Evolutionary conservation across 2,797 vertebrate species (phyloP).

Genomic region (Fistularia tabacaria): DNA sequence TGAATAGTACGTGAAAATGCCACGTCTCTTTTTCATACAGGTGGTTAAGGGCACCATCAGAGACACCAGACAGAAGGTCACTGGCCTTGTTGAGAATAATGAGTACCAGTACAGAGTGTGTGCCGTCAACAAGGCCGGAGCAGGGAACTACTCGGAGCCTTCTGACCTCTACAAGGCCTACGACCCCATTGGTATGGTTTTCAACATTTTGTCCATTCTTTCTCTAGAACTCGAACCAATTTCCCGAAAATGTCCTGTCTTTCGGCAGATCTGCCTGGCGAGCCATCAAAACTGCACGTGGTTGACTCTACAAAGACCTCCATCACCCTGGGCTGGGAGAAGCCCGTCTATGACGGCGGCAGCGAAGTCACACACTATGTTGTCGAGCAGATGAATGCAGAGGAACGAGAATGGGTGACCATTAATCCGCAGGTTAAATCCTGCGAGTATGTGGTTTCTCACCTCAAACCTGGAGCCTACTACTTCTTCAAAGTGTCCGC

Average conservation of each 20-base stretch:
- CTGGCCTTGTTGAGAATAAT: constrained; percentile 84
- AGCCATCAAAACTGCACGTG: constrained; percentile 89
- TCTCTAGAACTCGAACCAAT: background rate
- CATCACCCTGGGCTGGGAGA: constrained; percentile 92
- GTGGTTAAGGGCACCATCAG: constrained; percentile 93
- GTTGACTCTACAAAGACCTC: constrained; percentile 95
- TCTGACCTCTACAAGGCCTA: constrained; percentile 92
- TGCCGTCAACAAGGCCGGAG: constrained; percentile 94
- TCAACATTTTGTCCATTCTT: background rate
- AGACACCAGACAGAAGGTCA: constrained; percentile 95
- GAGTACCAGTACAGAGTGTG: constrained; percentile 95
- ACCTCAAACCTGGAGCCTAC: constrained; percentile 87
- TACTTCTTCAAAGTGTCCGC: constrained; percentile 93
- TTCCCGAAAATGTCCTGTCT: background rate
- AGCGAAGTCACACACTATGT: constrained; percentile 87
- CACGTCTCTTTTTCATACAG: constrained; percentile 25
- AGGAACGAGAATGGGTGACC: constrained; percentile 87
- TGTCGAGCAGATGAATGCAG: constrained; percentile 84
- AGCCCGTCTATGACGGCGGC: constrained; percentile 92
- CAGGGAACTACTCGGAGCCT: constrained; percentile 86
- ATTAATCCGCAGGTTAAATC: constrained; percentile 89
- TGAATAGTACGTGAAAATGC: background rate
- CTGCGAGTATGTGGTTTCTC: constrained; percentile 92
- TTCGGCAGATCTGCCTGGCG: constrained; percentile 87
- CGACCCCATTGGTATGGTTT: constrained; percentile 87